Evolutionary conservation across 2,113 vertebrate species (phyloP), one percentile per base, ranked within the genome.

Genomic region (Ramphastos sulfuratus): DNA sequence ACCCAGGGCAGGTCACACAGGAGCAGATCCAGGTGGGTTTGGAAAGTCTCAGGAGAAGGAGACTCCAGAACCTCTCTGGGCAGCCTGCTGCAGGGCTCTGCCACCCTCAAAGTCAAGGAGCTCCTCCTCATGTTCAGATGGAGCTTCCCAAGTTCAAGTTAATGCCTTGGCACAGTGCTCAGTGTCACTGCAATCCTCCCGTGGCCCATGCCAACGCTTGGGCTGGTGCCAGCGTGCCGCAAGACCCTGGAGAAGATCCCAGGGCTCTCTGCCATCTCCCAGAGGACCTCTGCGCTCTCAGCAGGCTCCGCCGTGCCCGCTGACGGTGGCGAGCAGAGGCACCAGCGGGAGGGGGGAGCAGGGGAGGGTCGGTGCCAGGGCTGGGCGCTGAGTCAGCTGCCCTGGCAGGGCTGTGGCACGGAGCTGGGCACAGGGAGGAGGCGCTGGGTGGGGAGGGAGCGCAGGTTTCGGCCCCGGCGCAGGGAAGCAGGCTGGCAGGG

Each of bases 251-350:
- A 11, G 56, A 33, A 48, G 31, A 50, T 21, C 31, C 46, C 31
- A 25, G 64, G 7, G 20, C 0, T 9, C 25, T 21, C n/a, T 13
- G 24, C 48, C 6, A 3, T 1, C 5, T n/a, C 64, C 39, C 37
- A 3, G 17, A 19, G 50, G 15, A 10, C 4, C 9, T 27, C 55
- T 14, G 64, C 63, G 6, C 5, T n/a, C 54, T 0, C 58, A 27
- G 7, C 30, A 2, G 2, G 0, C 39, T 28, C 20, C 6, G 42
- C 52, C 18, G 0, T 2, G 35, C 35, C 50, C 6, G 0, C n/a
- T n/a, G 11, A 1, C 2, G 2, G 4, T 0, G 48, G 52, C 13
- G 48, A 35, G 27, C 25, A 4, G 9, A 1, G 54, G 39, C 55
- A 4, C 16, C 1, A 12, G 18, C 6, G 63, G 44, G 71, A 37